Percentiles rank a stretch among this genome's conserved stretches.
Conservation (phyloP, 2,797 vertebrate genomes). For the Furcifer pardalis region DNA sequence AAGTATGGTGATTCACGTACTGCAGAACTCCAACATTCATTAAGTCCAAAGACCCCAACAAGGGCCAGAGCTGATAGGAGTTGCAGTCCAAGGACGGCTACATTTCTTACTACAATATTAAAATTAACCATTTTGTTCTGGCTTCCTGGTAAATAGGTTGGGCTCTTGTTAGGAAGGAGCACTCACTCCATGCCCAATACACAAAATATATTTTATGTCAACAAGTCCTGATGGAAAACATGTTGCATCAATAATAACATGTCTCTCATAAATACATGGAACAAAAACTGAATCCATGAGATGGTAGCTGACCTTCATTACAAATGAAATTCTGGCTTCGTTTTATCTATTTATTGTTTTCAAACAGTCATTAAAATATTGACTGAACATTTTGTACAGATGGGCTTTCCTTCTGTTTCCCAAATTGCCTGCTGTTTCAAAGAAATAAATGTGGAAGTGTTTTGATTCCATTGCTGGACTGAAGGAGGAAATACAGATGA, state of each 20-base stretch:
- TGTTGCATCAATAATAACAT: not conserved
- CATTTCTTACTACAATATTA: not conserved
- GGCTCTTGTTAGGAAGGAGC: not conserved
- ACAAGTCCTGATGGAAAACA: slow-evolving; percentile 9
- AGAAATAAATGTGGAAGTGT: slow-evolving; percentile 21
- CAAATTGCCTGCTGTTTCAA: slow-evolving; percentile 37
- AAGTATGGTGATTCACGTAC: too few relatives aligned
- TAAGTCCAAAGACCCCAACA: too few relatives aligned
- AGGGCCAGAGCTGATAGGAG: too few relatives aligned
- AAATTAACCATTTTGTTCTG: not conserved
- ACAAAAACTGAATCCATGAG: not conserved
- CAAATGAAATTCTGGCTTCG: slow-evolving; percentile 18
- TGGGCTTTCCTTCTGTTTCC: slow-evolving; percentile 37
- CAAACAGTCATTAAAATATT: slow-evolving; percentile 34
- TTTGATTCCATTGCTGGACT: slow-evolving; percentile 18
- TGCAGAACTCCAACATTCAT: too few relatives aligned
- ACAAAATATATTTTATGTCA: not conserved
- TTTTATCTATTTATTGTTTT: slow-evolving; percentile 34
- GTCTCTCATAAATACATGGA: not conserved
- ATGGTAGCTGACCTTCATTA: slow-evolving; percentile 16
- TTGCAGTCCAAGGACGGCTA: not conserved
- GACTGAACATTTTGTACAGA: slow-evolving; percentile 27
- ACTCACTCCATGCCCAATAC: not conserved
- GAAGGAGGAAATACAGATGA: slow-evolving; percentile 15
- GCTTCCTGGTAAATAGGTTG: not conserved